Evolutionary conservation across 2,888 invertebrate genomes (phyloP).

Genomic region (Alentia gelatinosa): DNA sequence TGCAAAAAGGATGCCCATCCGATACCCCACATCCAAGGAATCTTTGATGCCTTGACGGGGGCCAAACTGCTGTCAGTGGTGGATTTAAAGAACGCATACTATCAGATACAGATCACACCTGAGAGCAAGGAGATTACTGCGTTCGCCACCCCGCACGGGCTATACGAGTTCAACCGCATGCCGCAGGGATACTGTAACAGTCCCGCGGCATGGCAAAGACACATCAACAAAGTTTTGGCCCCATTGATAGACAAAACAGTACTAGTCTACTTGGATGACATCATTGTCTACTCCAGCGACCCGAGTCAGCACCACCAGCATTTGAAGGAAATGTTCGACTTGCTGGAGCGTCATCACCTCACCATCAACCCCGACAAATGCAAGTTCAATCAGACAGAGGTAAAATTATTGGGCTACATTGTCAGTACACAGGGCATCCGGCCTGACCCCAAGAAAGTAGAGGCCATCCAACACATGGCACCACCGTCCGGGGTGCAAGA

Average conservation of each 20-base stretch:
- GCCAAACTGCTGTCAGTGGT: too few relatives aligned
- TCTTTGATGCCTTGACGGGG: neutral
- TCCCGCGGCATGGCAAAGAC: neutral
- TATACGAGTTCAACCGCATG: neutral
- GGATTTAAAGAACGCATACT: neutral
- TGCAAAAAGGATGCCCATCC: neutral
- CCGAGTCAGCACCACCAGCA: conserved; percentile 48
- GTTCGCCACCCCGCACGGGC: neutral
- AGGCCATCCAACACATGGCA: too few relatives aligned
- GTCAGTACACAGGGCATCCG: conserved; percentile 56
- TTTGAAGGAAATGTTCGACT: conserved; percentile 51
- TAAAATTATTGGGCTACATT: conserved; percentile 59
- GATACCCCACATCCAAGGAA: neutral
- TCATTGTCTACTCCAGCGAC: conserved; percentile 50
- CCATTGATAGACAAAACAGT: neutral
- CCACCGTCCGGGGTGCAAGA: neutral
- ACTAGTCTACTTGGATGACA: conserved; percentile 55
- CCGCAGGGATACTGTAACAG: neutral
- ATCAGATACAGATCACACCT: neutral
- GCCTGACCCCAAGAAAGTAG: conserved; percentile 59
- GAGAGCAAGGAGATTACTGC: neutral
- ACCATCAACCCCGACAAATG: conserved; percentile 61
- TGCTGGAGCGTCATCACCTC: conserved; percentile 52
- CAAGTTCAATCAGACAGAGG: conserved; percentile 48
- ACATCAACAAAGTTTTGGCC: neutral